These are phyloP conservation scores for Alosa alosa DNA, from an alignment of 2,113 vertebrate species.

Conservation along the genomic window DNA sequence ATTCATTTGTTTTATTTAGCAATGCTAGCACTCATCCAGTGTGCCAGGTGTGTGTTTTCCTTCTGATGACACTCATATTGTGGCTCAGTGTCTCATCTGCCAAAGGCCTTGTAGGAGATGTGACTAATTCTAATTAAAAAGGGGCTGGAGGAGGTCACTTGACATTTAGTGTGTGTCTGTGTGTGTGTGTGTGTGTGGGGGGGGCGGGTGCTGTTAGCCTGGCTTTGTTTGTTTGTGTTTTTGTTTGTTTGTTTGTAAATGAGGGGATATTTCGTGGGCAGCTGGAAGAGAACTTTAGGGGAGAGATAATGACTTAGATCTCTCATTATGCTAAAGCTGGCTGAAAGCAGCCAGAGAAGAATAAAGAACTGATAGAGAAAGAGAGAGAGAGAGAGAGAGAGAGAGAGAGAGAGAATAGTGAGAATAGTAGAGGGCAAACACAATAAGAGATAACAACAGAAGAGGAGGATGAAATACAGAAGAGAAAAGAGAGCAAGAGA, in stretches of 20 bases:
- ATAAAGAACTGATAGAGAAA: background rate
- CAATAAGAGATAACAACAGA: background rate
- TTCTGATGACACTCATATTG: background rate
- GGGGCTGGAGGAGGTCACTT: background rate
- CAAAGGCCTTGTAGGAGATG: background rate
- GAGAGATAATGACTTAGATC: background rate
- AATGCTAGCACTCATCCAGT: background rate
- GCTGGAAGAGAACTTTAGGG: background rate
- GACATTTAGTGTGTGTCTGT: slow-evolving; percentile 10
- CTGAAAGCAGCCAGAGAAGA: background rate
- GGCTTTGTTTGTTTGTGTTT: background rate
- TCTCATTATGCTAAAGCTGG: slow-evolving; percentile 11
- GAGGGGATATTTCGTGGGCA: background rate
- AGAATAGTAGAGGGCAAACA: background rate
- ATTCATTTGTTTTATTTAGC: background rate
- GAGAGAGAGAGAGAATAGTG: background rate
- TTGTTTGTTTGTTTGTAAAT: slow-evolving; percentile 10
- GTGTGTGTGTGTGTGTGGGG: slow-evolving; percentile 6
- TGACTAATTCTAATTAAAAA: background rate
- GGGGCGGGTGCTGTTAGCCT: background rate
- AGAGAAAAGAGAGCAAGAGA: background rate
- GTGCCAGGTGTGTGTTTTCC: background rate
- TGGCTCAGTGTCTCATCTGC: background rate
- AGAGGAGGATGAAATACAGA: background rate
- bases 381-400: background rate